Evolutionary conservation across 2,888 invertebrate species (phyloP).

Genomic region (Drosophila barbarae): DNA sequence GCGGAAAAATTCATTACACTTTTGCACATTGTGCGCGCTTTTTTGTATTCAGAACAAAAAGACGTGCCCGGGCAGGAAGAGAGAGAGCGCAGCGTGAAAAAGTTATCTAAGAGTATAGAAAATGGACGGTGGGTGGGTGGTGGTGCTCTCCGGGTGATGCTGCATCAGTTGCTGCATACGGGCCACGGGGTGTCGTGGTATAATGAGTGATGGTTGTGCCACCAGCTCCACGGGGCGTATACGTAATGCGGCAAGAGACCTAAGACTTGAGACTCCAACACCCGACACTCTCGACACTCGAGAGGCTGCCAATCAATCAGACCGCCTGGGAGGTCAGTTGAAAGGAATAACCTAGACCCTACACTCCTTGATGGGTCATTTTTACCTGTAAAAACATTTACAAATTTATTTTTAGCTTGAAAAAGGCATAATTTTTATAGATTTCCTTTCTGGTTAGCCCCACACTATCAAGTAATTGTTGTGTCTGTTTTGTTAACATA

Average conservation of each 20-base stretch:
- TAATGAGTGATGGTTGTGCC: slow-evolving; percentile 32
- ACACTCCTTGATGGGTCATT: not conserved
- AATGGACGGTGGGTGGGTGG: slow-evolving; percentile 16
- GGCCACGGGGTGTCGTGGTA: not conserved
- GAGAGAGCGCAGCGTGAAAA: slow-evolving; percentile 43
- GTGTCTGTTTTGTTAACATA: not conserved
- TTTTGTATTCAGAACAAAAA: slow-evolving; percentile 60
- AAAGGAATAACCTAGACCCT: not conserved
- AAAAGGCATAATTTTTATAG: not conserved
- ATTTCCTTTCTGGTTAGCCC: too few relatives aligned
- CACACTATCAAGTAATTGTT: not conserved
- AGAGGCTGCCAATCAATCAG: slow-evolving; percentile 37
- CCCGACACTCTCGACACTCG: slow-evolving; percentile 5
- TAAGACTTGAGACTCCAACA: slow-evolving; percentile 4
- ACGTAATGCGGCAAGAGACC: slow-evolving; percentile 19
- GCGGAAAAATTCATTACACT: slow-evolving; percentile 73
- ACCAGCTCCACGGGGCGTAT: slow-evolving; percentile 29
- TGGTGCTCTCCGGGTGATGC: not conserved
- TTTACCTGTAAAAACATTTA: not conserved
- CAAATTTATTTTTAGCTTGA: not conserved
- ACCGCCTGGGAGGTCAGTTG: slow-evolving; percentile 7
- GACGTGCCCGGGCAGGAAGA: slow-evolving; percentile 6
- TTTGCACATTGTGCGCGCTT: slow-evolving; percentile 60
- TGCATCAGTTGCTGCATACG: slow-evolving; percentile 22
- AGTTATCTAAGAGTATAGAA: slow-evolving; percentile 41